Evolutionary conservation across 1,140 invertebrate genomes (phyloP).

Genomic region (Battus philenor): DNA sequence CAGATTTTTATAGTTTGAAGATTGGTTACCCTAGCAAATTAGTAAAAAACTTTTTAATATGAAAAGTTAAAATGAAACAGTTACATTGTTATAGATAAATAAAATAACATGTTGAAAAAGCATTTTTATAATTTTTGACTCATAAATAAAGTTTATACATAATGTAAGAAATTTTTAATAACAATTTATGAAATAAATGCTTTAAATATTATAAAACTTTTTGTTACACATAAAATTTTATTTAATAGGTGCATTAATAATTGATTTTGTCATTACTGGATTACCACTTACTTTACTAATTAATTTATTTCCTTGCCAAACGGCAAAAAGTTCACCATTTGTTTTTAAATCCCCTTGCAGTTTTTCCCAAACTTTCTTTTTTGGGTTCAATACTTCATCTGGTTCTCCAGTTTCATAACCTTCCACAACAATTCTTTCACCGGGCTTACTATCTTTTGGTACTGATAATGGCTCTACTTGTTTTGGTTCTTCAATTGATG

Average conservation of each 20-base stretch:
- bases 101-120: no score
- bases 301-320: conserved; percentile 89
- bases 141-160: no score
- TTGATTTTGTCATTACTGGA: conserved; percentile 80
- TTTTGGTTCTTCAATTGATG: conserved; percentile 86
- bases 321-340: conserved; percentile 83
- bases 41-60: no score
- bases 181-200: no score
- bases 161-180: no score
- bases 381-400: conserved; percentile 94
- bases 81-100: no score
- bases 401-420: conserved; percentile 86
- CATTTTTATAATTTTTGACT: no score
- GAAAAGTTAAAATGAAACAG: no score
- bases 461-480: conserved; percentile 90
- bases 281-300: conserved; percentile 81
- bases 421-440: conserved; percentile 89
- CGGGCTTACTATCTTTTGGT: conserved; percentile 83
- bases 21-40: no score
- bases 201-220: no score
- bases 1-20: no score
- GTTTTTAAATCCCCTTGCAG: conserved; percentile 88
- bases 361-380: conserved; percentile 99
- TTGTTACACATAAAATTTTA: conserved; percentile 73
- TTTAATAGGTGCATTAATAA: conserved; percentile 87